Conservation (phyloP, 2,113 vertebrate genomes). For the Anarhynchus alexandrinus region DNA sequence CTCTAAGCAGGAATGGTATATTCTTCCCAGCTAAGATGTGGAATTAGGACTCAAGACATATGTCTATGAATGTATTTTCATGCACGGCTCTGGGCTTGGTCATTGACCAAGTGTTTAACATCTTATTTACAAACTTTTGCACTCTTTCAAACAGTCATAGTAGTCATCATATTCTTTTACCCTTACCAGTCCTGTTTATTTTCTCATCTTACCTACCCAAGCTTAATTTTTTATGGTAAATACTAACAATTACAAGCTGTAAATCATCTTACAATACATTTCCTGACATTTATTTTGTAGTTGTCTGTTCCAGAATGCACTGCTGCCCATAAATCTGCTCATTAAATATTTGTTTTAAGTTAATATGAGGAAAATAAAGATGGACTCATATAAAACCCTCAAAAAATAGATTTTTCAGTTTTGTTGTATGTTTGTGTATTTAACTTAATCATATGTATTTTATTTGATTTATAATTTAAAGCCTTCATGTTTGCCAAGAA, state of each 20-base stretch:
- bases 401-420: background rate
- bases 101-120: background rate
- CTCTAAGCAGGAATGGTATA: background rate
- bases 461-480: background rate
- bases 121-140: background rate
- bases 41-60: background rate
- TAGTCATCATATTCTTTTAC: background rate
- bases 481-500: background rate
- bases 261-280: background rate
- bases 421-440: background rate
- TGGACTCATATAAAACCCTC: background rate
- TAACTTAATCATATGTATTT: background rate
- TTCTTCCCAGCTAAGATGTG: background rate
- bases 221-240: background rate
- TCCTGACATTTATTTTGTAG: background rate
- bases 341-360: background rate
- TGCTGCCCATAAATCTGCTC: background rate
- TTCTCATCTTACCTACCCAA: background rate
- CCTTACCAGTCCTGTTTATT: background rate
- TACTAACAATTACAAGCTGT: background rate
- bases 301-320: background rate
- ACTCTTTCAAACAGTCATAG: background rate
- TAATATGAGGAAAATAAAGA: background rate
- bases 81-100: background rate
- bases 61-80: background rate